Evolutionary conservation across 1,140 invertebrate species (phyloP).

Genomic region (Drosophila chauvacae): DNA sequence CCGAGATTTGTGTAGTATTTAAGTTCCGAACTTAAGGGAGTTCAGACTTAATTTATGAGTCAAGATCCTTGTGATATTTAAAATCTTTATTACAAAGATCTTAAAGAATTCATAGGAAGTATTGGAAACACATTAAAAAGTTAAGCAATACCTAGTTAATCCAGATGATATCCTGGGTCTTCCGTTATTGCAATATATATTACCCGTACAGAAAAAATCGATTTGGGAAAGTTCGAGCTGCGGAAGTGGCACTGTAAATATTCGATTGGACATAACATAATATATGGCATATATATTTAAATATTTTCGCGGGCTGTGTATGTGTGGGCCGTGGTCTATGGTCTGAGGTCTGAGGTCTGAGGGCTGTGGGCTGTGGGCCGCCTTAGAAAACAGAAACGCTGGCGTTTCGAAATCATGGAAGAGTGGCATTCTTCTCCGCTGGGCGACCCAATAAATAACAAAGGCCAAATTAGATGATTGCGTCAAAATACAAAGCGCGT

Average conservation of each 20-base stretch:
- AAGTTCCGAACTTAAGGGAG: too few relatives aligned
- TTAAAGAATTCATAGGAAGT: too few relatives aligned
- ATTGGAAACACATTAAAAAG: background rate
- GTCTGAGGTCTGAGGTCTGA: background rate
- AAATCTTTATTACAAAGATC: too few relatives aligned
- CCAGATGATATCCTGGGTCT: background rate
- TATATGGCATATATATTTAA: conserved; percentile 34
- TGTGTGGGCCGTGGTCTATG: conserved; percentile 1
- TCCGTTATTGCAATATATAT: background rate
- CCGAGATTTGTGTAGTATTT: too few relatives aligned
- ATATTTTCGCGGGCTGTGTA: conserved; percentile 47
- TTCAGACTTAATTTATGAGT: too few relatives aligned
- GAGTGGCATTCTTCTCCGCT: conserved; percentile 66
- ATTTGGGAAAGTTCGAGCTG: conserved; percentile 14
- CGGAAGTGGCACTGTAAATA: conserved; percentile 8
- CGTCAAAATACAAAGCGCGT: conserved; percentile 57
- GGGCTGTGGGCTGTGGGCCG: background rate
- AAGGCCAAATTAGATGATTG: conserved; percentile 71
- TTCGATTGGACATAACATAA: conserved; percentile 4
- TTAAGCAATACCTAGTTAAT: background rate
- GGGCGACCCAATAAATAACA: conserved; percentile 66
- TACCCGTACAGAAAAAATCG: background rate
- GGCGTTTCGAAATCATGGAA: conserved; percentile 56
- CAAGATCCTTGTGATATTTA: too few relatives aligned
- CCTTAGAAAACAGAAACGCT: conserved; percentile 36